Percentiles rank a stretch among this genome's conserved stretches.
phyloP scores from a whole-genome alignment of 2,888 invertebrate genomes.

The Zootermopsis nevadensis region DNA sequence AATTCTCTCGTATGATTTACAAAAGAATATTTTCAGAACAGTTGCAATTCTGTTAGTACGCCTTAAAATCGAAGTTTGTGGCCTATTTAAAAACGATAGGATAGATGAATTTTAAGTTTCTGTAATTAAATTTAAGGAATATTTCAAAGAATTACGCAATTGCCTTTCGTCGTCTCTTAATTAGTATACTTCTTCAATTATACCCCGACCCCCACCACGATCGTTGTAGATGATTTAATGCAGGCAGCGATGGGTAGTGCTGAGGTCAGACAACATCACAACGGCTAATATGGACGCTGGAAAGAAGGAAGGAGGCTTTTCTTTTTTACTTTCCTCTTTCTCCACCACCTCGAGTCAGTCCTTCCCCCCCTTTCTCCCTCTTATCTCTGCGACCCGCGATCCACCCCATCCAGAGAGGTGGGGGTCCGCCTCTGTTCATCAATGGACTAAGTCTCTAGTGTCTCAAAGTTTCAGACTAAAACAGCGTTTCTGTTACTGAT shows the following conservation, averaged over 20 bases:
- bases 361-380: constrained; percentile 22
- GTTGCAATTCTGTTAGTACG: no score
- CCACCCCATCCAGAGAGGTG: constrained; percentile 3
- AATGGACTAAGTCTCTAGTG: background rate
- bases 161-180: no score
- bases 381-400: constrained; percentile 36
- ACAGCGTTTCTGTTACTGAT: background rate
- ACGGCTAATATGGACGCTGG: constrained; percentile 28
- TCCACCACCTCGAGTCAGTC: constrained; percentile 31
- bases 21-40: no score
- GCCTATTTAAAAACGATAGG: no score
- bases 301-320: constrained; percentile 23
- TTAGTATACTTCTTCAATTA: no score
- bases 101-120: no score
- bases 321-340: constrained; percentile 7
- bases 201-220: no score
- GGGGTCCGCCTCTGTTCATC: background rate
- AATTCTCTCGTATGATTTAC: no score
- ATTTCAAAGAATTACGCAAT: no score
- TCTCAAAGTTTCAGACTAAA: background rate
- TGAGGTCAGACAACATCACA: background rate
- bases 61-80: no score
- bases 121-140: no score
- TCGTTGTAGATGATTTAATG: no score
- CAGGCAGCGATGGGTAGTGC: background rate